Base-by-base conservation (phyloP, 2,797 vertebrate genomes). In the Pseudocheirus occidentalis region DNA sequence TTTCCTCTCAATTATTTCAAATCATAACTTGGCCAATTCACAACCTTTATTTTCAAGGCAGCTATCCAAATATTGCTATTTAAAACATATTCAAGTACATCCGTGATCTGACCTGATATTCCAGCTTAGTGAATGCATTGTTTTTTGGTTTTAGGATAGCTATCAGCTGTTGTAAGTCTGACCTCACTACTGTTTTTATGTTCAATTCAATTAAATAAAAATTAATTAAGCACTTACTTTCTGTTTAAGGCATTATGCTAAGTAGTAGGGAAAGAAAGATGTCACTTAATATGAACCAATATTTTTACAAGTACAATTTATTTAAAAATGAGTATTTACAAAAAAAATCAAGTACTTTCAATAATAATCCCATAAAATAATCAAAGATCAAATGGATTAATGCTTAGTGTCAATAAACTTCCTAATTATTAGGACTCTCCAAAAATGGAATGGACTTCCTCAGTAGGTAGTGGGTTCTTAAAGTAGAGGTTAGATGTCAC, bases 11-110 rank as follows among this genome's bases (percentile, higher is more conserved):
- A 46, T 46, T 87, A 46, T 21, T 87, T 12, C 40, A 87, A 50
- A 46, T 87, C 7, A 27, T 87, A 46, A 87, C 40, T 87, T 87
- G 73, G 73, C 73, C 46, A 87, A 50, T 87, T 87, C 40, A 50
- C n/a, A 34, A 46, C 18, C 66, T 55, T 55, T n/a, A 93, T 53
- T 56, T 55, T 3, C 52, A 95, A 95, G 34, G 31, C 92, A 93
- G 93, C 12, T 10, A 21, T 13, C 24, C 52, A 29, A 91, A 24
- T 92, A 54, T 91, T 53, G 53, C 57, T 59, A 91, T 94, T 95
- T 95, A 94, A 91, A 53, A 94, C 55, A 66, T 90, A 90, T n/a
- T 95, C 58, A 95, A 93, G 55, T 46, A 94, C 73, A 96, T 91
- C 93, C 10, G 7, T 46, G 73, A 46, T 66, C 5, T n/a, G 91